Percentiles rank a stretch among this genome's conserved stretches.
These are phyloP conservation scores for Drosophila stalkeri DNA, from an alignment of 2,888 invertebrate genomes.

Conservation along the genomic window DNA sequence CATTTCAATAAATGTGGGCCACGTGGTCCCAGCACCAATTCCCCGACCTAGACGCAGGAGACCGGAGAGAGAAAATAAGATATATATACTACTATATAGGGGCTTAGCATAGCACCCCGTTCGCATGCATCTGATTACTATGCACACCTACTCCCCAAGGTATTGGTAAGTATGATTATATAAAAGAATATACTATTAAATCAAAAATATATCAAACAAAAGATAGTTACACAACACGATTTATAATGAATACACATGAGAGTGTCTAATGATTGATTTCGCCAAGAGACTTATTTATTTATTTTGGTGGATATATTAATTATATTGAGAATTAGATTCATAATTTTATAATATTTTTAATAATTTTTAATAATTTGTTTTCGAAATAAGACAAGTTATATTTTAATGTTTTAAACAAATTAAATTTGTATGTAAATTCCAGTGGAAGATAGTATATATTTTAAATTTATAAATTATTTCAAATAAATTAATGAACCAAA, in stretches of 20 bases:
- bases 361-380: neutral
- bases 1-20: constrained; percentile 71
- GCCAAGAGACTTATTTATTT: constrained; percentile 1
- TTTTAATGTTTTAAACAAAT: no score
- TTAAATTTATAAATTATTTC: no score
- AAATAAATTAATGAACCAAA: no score
- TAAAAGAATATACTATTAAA: constrained; percentile 18
- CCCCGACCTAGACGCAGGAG: neutral
- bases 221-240: constrained; percentile 15
- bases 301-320: neutral
- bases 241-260: constrained; percentile 40
- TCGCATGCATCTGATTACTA: constrained; percentile 26
- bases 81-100: neutral
- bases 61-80: constrained; percentile 3
- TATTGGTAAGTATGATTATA: constrained; percentile 33
- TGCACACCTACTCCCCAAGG: neutral
- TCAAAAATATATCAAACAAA: constrained; percentile 18
- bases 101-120: neutral
- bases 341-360: neutral
- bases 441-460: no score
- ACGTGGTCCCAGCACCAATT: constrained; percentile 20
- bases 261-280: constrained; percentile 17
- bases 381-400: no score
- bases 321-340: neutral
- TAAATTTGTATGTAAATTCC: no score